Evolutionary conservation across 2,797 vertebrate genomes (phyloP).

Genomic region (Onychomys torridus): DNA sequence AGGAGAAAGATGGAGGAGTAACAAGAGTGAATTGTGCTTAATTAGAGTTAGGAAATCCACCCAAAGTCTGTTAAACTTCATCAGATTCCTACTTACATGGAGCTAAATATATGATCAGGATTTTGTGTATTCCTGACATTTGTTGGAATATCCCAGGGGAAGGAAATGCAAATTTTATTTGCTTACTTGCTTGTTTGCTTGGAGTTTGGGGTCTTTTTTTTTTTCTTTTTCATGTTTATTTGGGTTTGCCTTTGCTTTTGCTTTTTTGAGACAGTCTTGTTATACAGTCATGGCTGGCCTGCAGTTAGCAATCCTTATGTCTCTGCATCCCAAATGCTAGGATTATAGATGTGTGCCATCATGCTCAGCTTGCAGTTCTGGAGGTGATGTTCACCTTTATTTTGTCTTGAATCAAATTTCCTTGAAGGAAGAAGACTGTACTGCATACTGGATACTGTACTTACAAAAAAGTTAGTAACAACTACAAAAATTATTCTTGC

Average conservation of each 20-base stretch:
- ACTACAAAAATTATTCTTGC: not conserved
- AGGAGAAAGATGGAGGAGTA: not conserved
- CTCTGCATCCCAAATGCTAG: not conserved
- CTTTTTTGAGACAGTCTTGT: not conserved
- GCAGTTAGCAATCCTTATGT: not conserved
- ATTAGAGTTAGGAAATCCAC: constrained; percentile 27
- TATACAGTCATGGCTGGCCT: not conserved
- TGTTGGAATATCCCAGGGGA: constrained; percentile 44
- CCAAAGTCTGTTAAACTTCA: not conserved
- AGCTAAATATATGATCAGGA: not conserved
- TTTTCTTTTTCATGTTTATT: too few species aligned
- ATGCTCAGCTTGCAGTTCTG: not conserved
- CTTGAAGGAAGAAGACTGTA: not conserved
- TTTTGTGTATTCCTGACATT: constrained; percentile 37
- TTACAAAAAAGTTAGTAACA: constrained; percentile 4
- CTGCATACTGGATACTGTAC: not conserved
- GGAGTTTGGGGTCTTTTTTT: not conserved
- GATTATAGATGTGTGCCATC: not conserved
- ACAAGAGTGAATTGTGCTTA: not conserved
- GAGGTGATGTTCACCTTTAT: constrained; percentile 30
- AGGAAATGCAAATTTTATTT: not conserved
- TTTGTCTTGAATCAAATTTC: constrained; percentile 36
- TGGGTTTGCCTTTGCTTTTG: not conserved
- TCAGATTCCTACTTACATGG: not conserved
- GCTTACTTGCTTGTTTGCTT: not conserved